Percentiles rank a stretch among this genome's conserved stretches.
These are phyloP conservation scores for Porites cylindrica DNA, from an alignment of 92 coral and sea anemone species.

Conservation along the genomic window DNA sequence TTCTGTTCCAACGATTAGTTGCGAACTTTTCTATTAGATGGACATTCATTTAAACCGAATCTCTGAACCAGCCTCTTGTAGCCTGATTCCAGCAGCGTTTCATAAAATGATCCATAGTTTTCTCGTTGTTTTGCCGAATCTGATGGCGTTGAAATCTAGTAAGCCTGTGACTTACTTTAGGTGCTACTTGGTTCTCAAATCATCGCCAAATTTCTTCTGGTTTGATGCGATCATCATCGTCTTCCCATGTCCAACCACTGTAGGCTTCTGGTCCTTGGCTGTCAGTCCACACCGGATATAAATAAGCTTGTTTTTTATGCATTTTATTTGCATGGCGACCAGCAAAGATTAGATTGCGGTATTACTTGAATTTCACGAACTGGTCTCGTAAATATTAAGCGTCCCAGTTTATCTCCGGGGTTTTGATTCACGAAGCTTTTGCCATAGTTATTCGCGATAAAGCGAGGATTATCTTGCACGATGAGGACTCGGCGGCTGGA, in stretches of 20 bases:
- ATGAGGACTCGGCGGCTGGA: too few relatives aligned
- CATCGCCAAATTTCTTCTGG: slow-evolving; percentile 54
- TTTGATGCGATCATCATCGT: slow-evolving; percentile 49
- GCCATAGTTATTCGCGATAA: slow-evolving; percentile 15
- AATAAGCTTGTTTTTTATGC: slow-evolving; percentile 42
- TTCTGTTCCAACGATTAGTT: slow-evolving; percentile 28
- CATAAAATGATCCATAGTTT: slow-evolving; percentile 61
- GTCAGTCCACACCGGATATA: slow-evolving; percentile 53
- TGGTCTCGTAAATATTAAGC: slow-evolving; percentile 40
- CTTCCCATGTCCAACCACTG: slow-evolving; percentile 50
- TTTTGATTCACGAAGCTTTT: slow-evolving; percentile 26
- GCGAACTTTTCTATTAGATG: slow-evolving; percentile 39
- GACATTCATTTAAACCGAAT: slow-evolving; percentile 40
- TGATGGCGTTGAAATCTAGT: slow-evolving; percentile 71
- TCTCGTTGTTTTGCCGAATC: slow-evolving; percentile 47
- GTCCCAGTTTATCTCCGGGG: slow-evolving; percentile 55
- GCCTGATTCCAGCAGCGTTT: slow-evolving; percentile 71
- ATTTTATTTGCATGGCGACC: slow-evolving; percentile 55
- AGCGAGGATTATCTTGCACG: too few relatives aligned
- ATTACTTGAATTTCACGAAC: slow-evolving; percentile 54
- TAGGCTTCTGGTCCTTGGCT: slow-evolving; percentile 46
- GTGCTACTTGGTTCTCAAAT: slow-evolving; percentile 65
- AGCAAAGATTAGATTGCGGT: slow-evolving; percentile 54
- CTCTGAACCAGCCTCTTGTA: slow-evolving; percentile 68
- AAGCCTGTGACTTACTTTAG: slow-evolving; percentile 61